Evolutionary conservation across 2,113 vertebrate genomes (phyloP).

Genomic region (Odobenus rosmarus): DNA sequence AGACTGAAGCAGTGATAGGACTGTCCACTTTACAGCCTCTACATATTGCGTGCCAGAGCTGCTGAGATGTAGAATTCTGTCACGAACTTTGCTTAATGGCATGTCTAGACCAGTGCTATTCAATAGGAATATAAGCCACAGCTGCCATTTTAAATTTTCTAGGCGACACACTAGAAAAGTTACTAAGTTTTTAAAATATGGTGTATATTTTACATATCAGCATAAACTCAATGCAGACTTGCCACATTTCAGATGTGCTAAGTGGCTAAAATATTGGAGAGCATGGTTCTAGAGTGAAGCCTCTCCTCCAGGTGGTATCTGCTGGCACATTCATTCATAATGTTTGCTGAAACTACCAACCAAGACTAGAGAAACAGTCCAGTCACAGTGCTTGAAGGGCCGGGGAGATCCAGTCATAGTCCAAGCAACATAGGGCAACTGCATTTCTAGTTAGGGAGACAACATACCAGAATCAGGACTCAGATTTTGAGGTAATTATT

Average conservation of each 20-base stretch:
- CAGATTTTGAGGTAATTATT: neutral
- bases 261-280: neutral
- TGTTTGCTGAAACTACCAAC: neutral
- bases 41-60: neutral
- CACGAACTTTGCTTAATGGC: neutral
- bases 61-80: neutral
- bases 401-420: neutral
- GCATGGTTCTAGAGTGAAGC: neutral
- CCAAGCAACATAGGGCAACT: neutral
- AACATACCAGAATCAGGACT: neutral
- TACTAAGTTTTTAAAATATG: neutral
- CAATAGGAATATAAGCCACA: neutral
- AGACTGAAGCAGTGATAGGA: neutral
- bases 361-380: neutral
- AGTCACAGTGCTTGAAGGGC: neutral
- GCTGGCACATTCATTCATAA: neutral
- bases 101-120: neutral
- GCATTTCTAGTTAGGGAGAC: neutral
- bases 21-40: neutral
- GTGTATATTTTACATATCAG: neutral
- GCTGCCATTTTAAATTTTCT: neutral
- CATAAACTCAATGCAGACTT: neutral
- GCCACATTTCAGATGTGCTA: neutral
- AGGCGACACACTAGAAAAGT: neutral
- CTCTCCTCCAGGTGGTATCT: neutral